Conservation (phyloP, 2,888 invertebrate species). For the Steinernema hermaphroditum region DNA sequence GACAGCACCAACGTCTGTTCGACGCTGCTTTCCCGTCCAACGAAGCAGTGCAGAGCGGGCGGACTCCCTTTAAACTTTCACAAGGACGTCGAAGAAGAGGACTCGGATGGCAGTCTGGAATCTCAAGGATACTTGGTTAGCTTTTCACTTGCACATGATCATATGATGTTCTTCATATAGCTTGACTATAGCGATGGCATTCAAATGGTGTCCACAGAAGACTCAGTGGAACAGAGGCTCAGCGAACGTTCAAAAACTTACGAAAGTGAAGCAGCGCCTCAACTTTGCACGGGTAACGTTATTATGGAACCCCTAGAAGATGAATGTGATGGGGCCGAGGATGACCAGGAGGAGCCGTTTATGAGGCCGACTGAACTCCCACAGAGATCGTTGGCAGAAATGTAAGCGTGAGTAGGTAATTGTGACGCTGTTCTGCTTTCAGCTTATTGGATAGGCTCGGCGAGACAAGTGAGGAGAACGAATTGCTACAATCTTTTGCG, state of each 20-base stretch:
- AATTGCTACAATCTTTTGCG: conserved; percentile 28
- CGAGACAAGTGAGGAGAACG: neutral
- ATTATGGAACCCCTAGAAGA: neutral
- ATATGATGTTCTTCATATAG: neutral
- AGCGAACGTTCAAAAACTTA: neutral
- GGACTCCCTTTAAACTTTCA: conserved; percentile 12
- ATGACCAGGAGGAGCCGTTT: neutral
- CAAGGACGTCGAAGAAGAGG: neutral
- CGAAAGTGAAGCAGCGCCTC: neutral
- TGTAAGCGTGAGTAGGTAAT: neutral
- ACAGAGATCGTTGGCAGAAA: neutral
- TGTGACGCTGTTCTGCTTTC: neutral
- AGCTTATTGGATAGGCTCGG: neutral
- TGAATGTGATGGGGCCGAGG: neutral
- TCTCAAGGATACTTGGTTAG: conserved; percentile 21
- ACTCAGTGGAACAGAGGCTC: neutral
- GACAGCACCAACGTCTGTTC: conserved; percentile 13
- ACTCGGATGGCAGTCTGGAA: conserved; percentile 13
- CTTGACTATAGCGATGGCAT: conserved; percentile 8
- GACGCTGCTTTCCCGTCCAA: neutral
- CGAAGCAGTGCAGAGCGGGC: conserved; percentile 21
- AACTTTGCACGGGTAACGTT: neutral
- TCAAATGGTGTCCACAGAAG: conserved; percentile 9
- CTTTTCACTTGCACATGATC: neutral
- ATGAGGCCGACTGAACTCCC: neutral